Conservation (phyloP, 92 coral and sea anemone genomes). For the Plumapathes pennacea region DNA sequence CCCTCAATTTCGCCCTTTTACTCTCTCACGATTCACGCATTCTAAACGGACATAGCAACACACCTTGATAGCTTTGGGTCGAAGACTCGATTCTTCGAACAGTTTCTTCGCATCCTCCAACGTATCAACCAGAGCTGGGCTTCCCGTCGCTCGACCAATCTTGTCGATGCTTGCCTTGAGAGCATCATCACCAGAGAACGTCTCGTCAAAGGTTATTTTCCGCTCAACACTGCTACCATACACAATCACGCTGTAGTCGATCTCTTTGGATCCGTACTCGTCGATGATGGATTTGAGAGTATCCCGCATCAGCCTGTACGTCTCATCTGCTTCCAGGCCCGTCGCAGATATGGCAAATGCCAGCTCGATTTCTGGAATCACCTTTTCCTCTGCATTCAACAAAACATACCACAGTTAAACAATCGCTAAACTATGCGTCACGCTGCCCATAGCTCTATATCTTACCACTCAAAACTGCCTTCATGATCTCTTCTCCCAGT, state of each 20-base stretch:
- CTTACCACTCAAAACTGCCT: constrained; percentile 55
- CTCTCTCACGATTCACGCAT: too few species aligned
- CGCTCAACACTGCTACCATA: constrained; percentile 49
- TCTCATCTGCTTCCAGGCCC: constrained; percentile 37
- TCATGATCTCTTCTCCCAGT: constrained; percentile 54
- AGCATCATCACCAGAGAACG: constrained; percentile 8
- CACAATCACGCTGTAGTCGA: constrained; percentile 63
- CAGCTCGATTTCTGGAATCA: constrained; percentile 71
- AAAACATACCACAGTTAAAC: too few species aligned
- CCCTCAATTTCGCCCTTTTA: too few species aligned
- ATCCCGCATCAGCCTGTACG: constrained; percentile 53
- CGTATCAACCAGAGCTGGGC: constrained; percentile 44
- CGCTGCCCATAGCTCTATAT: too few species aligned
- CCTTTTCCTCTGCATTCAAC: constrained; percentile 57
- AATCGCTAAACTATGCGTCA: too few species aligned
- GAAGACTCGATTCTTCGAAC: constrained; percentile 60
- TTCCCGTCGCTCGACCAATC: constrained; percentile 25
- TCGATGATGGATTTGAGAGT: constrained; percentile 56
- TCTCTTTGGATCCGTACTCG: constrained; percentile 49
- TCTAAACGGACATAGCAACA: too few species aligned
- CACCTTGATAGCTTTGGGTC: constrained; percentile 55
- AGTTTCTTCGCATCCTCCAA: constrained; percentile 46
- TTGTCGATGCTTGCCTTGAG: constrained; percentile 23
- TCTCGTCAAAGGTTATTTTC: constrained; percentile 46
- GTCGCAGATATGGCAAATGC: constrained; percentile 69